A percentile compares a stretch with the other conserved stretches of the same genome.
Evolutionary conservation across 2,113 vertebrate species (phyloP).

Genomic region (Theristicus caerulescens): DNA sequence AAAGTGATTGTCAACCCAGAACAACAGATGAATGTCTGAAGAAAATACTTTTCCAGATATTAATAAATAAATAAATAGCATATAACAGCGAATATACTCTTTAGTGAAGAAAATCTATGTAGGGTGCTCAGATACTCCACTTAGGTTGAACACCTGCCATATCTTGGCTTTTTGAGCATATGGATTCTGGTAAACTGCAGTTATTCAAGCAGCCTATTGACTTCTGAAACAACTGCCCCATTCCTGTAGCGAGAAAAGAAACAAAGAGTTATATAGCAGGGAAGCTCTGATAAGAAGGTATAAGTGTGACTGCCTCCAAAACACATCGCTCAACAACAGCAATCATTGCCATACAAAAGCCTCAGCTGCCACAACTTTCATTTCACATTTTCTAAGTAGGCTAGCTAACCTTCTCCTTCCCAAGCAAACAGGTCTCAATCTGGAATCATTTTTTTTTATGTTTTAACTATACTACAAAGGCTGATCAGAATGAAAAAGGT

Average conservation of each 20-base stretch:
- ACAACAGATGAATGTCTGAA: background rate
- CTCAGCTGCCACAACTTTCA: background rate
- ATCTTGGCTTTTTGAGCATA: background rate
- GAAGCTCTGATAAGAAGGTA: background rate
- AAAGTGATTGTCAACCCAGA: background rate
- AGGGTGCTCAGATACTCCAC: background rate
- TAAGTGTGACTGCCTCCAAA: background rate
- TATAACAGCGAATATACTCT: background rate
- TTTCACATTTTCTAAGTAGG: background rate
- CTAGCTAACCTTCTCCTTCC: background rate
- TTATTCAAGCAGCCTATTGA: background rate
- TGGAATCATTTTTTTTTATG: background rate
- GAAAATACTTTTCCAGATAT: background rate
- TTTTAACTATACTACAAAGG: background rate
- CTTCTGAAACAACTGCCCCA: background rate
- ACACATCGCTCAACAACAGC: rapidly evolving
- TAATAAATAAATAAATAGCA: background rate
- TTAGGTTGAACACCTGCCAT: background rate
- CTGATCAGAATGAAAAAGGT: too few relatives aligned
- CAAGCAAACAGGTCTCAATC: background rate
- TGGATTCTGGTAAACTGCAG: background rate
- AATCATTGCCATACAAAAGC: background rate
- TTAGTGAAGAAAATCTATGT: background rate
- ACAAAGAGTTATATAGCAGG: background rate
- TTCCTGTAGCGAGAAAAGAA: background rate